A percentile compares a stretch with the other conserved stretches of the same genome.
These are phyloP conservation scores for Epinephelus malabaricus DNA, from an alignment of 2,797 vertebrate genomes.

Conservation along the genomic window DNA sequence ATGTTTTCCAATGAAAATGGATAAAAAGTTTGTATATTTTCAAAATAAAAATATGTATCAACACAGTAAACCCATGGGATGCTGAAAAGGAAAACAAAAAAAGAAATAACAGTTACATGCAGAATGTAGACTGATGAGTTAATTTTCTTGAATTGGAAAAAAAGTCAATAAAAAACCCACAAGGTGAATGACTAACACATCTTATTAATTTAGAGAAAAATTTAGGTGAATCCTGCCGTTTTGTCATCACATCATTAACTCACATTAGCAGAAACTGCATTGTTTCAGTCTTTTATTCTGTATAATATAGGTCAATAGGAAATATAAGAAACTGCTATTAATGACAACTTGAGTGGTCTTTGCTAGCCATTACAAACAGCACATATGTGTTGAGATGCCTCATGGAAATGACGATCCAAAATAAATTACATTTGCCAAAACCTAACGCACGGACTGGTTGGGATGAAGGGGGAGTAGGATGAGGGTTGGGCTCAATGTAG, in stretches of 20 bases:
- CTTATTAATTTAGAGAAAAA: constrained; percentile 57
- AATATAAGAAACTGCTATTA: constrained; percentile 85
- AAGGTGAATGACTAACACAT: constrained; percentile 66
- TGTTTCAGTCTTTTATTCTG: constrained; percentile 85
- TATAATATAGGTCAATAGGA: constrained; percentile 85
- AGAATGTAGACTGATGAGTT: constrained; percentile 80
- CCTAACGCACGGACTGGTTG: constrained; percentile 71
- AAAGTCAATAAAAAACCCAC: constrained; percentile 44
- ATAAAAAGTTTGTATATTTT: constrained; percentile 84
- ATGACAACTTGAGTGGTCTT: constrained; percentile 82
- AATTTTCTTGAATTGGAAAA: constrained; percentile 63
- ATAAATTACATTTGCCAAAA: constrained; percentile 84
- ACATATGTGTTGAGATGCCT: constrained; percentile 77
- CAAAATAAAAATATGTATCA: constrained; percentile 86
- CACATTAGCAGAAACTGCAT: constrained; percentile 79
- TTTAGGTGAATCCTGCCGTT: constrained; percentile 69
- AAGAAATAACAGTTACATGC: constrained; percentile 74
- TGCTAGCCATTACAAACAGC: constrained; percentile 84
- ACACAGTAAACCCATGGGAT: constrained; percentile 88
- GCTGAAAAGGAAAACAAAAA: constrained; percentile 74
- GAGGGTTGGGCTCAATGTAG: constrained; percentile 59
- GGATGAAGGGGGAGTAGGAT: constrained; percentile 32
- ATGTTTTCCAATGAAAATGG: constrained; percentile 82
- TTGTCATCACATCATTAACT: constrained; percentile 76
- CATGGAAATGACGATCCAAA: constrained; percentile 77